A percentile compares a stretch with the other conserved stretches of the same genome.
These are phyloP conservation scores for Polyploca ridens DNA, from an alignment of 2,888 invertebrate species.

Conservation along the genomic window DNA sequence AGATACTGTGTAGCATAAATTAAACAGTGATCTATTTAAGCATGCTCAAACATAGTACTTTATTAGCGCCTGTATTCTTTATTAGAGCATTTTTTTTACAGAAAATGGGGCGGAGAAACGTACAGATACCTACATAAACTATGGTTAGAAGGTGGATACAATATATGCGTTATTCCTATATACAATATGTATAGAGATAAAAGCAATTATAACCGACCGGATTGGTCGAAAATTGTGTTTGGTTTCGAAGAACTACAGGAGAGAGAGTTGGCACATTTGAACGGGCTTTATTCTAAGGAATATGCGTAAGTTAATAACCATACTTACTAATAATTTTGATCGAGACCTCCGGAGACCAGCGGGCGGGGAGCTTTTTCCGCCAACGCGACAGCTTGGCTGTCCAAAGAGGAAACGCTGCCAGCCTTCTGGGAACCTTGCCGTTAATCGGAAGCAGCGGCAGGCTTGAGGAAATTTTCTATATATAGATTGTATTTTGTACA, in stretches of 20 bases:
- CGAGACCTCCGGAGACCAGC: too few species aligned
- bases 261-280: constrained; percentile 55
- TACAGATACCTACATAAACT: constrained; percentile 84
- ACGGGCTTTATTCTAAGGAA: constrained; percentile 42
- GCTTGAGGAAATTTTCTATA: too few species aligned
- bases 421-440: too few species aligned
- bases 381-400: too few species aligned
- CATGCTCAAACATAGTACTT: too few species aligned
- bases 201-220: constrained; percentile 28
- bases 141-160: constrained; percentile 83
- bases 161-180: constrained; percentile 59
- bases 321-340: too few species aligned
- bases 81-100: constrained; percentile 48
- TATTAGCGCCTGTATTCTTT: not conserved
- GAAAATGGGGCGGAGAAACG: constrained; percentile 87
- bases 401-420: too few species aligned
- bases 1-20: too few species aligned
- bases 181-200: constrained; percentile 47
- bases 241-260: constrained; percentile 54
- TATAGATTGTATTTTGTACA: too few species aligned
- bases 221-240: constrained; percentile 57
- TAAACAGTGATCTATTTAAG: too few species aligned
- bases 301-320: constrained; percentile 60
- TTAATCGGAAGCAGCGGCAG: too few species aligned
- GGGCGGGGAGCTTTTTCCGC: too few species aligned